Conservation (phyloP, 2,113 vertebrate species). For the Peucedramus taeniatus region DNA sequence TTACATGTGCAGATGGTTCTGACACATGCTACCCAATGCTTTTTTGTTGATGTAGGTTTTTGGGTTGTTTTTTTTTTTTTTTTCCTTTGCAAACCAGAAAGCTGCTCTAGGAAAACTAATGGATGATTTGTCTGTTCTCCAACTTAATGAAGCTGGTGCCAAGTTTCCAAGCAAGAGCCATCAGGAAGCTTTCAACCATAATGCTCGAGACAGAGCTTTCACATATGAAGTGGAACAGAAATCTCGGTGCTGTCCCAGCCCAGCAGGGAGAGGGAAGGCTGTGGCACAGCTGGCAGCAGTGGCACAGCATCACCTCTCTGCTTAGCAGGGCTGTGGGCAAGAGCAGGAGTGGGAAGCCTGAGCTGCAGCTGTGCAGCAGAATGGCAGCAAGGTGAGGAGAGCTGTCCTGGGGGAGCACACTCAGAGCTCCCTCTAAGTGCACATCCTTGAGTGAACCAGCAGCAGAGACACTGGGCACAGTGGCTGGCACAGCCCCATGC, state of each 20-base stretch:
- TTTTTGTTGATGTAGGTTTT: not conserved
- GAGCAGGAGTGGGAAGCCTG: not conserved
- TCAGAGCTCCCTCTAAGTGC: not conserved
- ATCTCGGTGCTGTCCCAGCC: not conserved
- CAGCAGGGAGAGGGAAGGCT: not conserved
- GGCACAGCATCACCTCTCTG: not conserved
- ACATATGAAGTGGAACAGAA: not conserved
- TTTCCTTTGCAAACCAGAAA: not conserved
- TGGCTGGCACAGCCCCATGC: not conserved
- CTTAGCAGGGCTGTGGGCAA: not conserved
- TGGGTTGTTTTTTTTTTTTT: not conserved
- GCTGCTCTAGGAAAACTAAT: not conserved
- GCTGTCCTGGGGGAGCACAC: not conserved
- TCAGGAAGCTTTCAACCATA: not conserved
- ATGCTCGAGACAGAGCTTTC: not conserved
- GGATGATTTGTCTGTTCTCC: not conserved
- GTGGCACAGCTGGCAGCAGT: not conserved
- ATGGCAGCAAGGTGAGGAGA: not conserved
- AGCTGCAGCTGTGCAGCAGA: not conserved
- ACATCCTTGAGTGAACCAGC: not conserved
- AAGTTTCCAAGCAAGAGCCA: not conserved
- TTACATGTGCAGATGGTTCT: not conserved
- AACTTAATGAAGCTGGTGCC: not conserved
- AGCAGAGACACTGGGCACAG: rapidly evolving
- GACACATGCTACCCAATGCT: not conserved